Evolutionary conservation across 2,113 vertebrate genomes (phyloP), one percentile per base, ranked within the genome.

Genomic region (Antennarius striatus): DNA sequence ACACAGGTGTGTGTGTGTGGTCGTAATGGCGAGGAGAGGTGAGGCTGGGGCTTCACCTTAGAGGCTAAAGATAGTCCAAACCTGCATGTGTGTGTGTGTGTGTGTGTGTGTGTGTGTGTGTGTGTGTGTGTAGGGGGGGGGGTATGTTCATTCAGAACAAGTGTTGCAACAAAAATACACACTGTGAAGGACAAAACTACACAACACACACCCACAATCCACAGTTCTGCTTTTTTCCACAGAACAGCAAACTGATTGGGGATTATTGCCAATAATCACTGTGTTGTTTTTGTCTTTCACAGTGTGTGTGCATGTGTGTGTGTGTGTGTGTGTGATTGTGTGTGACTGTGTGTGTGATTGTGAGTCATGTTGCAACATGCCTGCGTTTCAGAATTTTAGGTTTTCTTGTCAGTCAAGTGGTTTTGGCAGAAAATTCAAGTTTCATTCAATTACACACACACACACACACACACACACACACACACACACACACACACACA

Each of bases 351-450:
- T 72, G 55, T 47, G 69, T 58, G 59, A 11, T 39, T 53, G 49
- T 87, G 84, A 87, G 50, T 90, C 89, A 88, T 76, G 73, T 59
- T 85, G 80, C 84, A 83, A 86, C 71, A 84, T 78, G 83, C 63
- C 66, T 56, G 63, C 39, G 63, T 80, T 77, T 79, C 49, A 76
- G 52, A 66, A 67, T 75, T 68, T 71, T 63, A 51, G 65, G 73
- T 83, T 81, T 84, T 81, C 40, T 66, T 70, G 73, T 80, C 67
- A 75, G 86, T 85, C 86, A 88, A 78, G 68, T 81, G 86, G 60
- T 79, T 32, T 74, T 56, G 77, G 63, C 79, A 86, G 83, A 77
- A 83, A 84, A 22, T 22, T 22, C 71, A 75, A 66, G n/a, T 58
- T 40, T 28, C 42, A 53, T 53, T 73, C 79, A 68, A 75, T 79